Evolutionary conservation across 2,113 vertebrate genomes (phyloP), one percentile per base, ranked within the genome.

Genomic region (Nothocercus julius): DNA sequence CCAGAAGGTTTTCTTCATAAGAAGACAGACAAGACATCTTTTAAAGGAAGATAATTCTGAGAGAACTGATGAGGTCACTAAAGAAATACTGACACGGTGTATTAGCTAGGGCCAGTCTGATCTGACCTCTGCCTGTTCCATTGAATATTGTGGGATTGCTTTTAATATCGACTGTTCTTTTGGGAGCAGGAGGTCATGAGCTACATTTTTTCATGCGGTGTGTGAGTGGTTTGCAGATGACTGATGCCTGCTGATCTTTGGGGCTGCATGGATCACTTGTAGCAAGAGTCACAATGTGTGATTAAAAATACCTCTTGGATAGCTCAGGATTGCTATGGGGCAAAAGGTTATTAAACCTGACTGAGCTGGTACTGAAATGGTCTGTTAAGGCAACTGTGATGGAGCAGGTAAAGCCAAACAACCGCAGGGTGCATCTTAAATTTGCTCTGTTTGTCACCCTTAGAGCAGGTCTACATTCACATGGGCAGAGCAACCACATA

Each of bases 241-340:
- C 66, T 89, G 93, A 95, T 94, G 92, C 81, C 81, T 95, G 84
- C 89, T 92, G 86, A 66, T 95, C 70, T 92, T 89, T 38, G 85
- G 83, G 83, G 81, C 81, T 93, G 80, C 86, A 87, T 63, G 92
- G 94, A 89, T 96, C 83, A 93, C 90, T 96, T 93, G 88, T 32
- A 66, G 70, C 32, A 54, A 95, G 72, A 85, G 49, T 82, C 49
- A 85, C 45, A 83, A 47, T 0, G 0, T 87, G 93, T 76, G 86
- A 87, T 76, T 90, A 93, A 94, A 95, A 93, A 79, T 74, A 94
- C 78, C 30, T 89, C 70, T 66, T 54, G 42, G 62, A 20, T 84
- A 82, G 45, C 47, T 76, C n/a, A 49, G 70, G 90, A 89, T 63
- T 80, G 58, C 74, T 87, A 11, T 7, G 40, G 83, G 87, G 70